These are phyloP conservation scores for Deilephila elpenor DNA, from an alignment of 2,888 invertebrate genomes.

Conservation along the genomic window DNA sequence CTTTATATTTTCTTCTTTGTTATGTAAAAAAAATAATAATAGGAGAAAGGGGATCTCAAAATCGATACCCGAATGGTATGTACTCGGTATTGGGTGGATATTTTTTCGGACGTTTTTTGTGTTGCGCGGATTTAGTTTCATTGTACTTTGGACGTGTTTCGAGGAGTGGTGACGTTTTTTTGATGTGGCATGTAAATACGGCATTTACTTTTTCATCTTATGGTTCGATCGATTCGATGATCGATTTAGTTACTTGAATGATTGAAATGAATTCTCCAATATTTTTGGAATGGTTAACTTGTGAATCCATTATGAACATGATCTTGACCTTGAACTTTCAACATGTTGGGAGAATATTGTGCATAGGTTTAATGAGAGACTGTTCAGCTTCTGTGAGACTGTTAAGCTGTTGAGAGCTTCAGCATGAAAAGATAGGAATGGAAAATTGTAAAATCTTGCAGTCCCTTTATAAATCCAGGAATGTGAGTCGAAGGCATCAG, in stretches of 20 bases:
- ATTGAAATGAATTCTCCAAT: too few species aligned
- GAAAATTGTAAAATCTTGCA: too few species aligned
- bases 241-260: too few species aligned
- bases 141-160: background rate
- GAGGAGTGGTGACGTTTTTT: background rate
- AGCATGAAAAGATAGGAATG: too few species aligned
- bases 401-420: too few species aligned
- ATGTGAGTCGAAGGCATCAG: too few species aligned
- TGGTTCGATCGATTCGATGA: too few species aligned
- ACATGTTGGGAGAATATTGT: background rate
- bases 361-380: too few species aligned
- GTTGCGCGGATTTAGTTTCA: constrained; percentile 29
- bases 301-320: background rate
- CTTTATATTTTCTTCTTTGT: constrained; percentile 83
- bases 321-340: background rate
- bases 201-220: too few species aligned
- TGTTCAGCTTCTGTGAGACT: too few species aligned
- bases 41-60: constrained; percentile 80
- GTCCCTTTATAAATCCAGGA: too few species aligned
- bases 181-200: background rate
- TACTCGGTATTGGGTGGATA: constrained; percentile 53
- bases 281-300: background rate
- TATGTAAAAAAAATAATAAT: constrained; percentile 83
- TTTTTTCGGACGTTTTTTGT: constrained; percentile 44
- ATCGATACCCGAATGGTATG: constrained; percentile 79